Evolutionary conservation across 1,140 invertebrate genomes (phyloP).

Genomic region (Antheraea pernyi): DNA sequence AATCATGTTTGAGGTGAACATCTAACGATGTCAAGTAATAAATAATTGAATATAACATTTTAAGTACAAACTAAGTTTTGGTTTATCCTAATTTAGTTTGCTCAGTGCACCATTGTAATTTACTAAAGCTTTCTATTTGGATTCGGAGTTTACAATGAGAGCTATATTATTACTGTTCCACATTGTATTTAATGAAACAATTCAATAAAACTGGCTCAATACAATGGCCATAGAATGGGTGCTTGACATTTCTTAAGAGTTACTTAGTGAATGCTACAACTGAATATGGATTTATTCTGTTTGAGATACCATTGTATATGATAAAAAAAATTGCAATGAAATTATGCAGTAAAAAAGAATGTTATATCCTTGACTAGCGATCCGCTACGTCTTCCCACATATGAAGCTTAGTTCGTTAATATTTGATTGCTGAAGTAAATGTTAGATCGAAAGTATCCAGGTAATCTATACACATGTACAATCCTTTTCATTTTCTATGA

Average conservation of each 20-base stretch:
- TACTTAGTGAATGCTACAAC: background rate
- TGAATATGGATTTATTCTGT: background rate
- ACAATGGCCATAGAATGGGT: background rate
- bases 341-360: no score
- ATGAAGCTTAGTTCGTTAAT: no score
- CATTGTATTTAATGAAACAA: slow-evolving; percentile 13
- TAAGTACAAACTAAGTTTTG: background rate
- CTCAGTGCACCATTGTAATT: background rate
- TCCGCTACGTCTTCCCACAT: no score
- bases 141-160: background rate
- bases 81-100: background rate
- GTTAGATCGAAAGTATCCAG: no score
- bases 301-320: background rate
- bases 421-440: no score
- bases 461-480: no score
- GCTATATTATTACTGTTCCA: background rate
- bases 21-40: no score
- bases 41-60: background rate
- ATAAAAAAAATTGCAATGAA: background rate
- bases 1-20: no score
- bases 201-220: background rate
- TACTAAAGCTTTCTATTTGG: background rate
- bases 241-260: background rate
- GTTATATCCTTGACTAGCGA: no score
- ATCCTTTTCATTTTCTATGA: no score